Evolutionary conservation across 2,797 vertebrate genomes (phyloP).

Genomic region (Rhincodon typus): DNA sequence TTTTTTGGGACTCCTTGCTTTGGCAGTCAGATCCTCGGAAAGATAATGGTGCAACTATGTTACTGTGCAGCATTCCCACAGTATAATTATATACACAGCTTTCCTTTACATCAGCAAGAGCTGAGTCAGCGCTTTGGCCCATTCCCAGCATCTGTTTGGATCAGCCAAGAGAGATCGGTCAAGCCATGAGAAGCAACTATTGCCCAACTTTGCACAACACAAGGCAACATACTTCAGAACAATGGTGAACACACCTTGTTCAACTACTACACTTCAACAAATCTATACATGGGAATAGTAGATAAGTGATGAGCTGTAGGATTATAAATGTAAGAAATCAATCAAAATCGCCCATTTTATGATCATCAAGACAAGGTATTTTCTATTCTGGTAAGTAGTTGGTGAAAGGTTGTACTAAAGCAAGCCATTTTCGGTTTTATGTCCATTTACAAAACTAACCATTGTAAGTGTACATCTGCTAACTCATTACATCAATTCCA

Average conservation of each 20-base stretch:
- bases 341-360: neutral
- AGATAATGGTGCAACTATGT: constrained; percentile 29
- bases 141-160: constrained; percentile 8
- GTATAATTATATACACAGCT: constrained; percentile 35
- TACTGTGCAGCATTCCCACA: constrained; percentile 35
- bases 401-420: neutral
- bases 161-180: neutral
- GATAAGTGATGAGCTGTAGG: too few species aligned
- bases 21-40: neutral
- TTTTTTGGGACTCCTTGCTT: constrained; percentile 26
- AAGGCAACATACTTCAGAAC: neutral
- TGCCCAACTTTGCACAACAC: neutral
- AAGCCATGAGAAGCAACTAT: constrained; percentile 3
- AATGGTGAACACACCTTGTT: neutral
- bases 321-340: neutral
- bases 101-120: constrained; percentile 34
- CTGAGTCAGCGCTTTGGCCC: constrained; percentile 23
- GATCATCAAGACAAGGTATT: neutral
- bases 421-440: neutral
- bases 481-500: neutral
- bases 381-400: neutral
- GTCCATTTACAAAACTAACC: neutral
- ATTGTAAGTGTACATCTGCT: neutral
- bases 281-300: neutral
- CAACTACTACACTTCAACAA: neutral